These are phyloP conservation scores for Lineus longissimus DNA, from an alignment of 1,140 invertebrate genomes.

Conservation along the genomic window DNA sequence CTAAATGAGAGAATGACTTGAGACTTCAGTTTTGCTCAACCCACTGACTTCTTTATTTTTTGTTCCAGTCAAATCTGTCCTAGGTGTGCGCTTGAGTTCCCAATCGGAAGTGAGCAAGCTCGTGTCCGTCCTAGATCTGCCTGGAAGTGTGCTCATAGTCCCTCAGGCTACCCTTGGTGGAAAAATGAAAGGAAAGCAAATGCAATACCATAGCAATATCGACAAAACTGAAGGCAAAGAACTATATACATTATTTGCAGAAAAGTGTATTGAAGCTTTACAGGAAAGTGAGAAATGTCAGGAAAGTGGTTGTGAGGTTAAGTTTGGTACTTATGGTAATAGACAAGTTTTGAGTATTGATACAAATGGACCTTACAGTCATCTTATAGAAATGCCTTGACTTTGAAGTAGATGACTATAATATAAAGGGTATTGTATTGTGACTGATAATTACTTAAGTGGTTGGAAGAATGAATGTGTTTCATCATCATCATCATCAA, in stretches of 20 bases:
- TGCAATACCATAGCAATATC: conserved; percentile 56
- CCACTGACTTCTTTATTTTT: conserved; percentile 10
- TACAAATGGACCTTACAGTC: conserved; percentile 56
- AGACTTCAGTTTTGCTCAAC: not conserved
- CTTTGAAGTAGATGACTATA: too few relatives aligned
- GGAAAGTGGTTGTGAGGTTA: conserved; percentile 31
- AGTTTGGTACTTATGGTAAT: conserved; percentile 53
- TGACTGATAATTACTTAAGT: too few relatives aligned
- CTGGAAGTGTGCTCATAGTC: conserved; percentile 54
- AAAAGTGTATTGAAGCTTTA: conserved; percentile 29
- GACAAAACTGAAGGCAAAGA: conserved; percentile 47
- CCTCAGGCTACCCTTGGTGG: conserved; percentile 57
- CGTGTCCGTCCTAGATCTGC: conserved; percentile 46
- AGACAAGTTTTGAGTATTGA: conserved; percentile 53
- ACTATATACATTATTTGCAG: conserved; percentile 48
- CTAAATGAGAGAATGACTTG: not conserved
- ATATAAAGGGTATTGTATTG: too few relatives aligned
- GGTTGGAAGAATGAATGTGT: too few relatives aligned
- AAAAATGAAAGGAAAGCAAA: conserved; percentile 51
- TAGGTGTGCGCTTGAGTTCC: conserved; percentile 46
- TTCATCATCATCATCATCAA: too few relatives aligned
- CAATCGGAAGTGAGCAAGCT: conserved; percentile 33
- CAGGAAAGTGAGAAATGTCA: conserved; percentile 24
- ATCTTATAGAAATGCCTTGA: conserved; percentile 44
- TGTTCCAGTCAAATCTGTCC: conserved; percentile 46